Base-by-base conservation (phyloP, 2,888 invertebrate genomes). In the Anoplius nigerrimus region DNA sequence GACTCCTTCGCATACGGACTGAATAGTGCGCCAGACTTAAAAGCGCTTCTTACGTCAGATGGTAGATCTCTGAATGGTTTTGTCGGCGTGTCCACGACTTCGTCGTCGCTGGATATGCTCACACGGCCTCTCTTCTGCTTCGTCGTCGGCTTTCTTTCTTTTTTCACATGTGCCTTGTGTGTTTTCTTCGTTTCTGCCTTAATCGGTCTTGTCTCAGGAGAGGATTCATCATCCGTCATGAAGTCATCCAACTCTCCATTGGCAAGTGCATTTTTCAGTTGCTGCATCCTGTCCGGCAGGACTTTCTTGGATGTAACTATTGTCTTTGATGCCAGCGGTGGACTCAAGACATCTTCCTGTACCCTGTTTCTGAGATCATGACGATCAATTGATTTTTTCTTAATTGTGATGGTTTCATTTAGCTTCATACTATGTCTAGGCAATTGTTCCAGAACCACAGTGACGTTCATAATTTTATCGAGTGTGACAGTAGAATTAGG, bases 1-100 rank as follows among this genome's bases (percentile, higher is more conserved):
- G 92, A 87, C 74, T 92, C 92, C 69, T 91, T 91, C 5, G 90
- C 89, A 68, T 90, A 92, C 1, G 92, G 92, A 87, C 92, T 92
- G 71, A 89, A 91, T 16, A 90, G 79, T 20, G 87, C 86, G 60
- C 79, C 81, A 3, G 77, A 87, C 84, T 78, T 90, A 77, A 74
- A 89, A 75, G 16, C 72, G 66, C 54, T 84, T 80, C 81, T 89
- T 3, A 61, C 11, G 11, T 73, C 76, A 21, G 71, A 75, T 0
- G 48, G 15, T 11, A 72, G 70, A n/a, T 70, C 72, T 24, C 69
- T 61, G 42, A 56, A 21, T 3, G 58, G 34, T 43, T 77, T 82
- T 3, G 60, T 55, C n/a, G 88, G 85, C 2, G 83, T 85, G 34
- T 63, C 75, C 4, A 66, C 45, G 15, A 78, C 72, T 48, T 81